Conservation (phyloP, 2,888 invertebrate genomes). For the Netelia virgata region DNA sequence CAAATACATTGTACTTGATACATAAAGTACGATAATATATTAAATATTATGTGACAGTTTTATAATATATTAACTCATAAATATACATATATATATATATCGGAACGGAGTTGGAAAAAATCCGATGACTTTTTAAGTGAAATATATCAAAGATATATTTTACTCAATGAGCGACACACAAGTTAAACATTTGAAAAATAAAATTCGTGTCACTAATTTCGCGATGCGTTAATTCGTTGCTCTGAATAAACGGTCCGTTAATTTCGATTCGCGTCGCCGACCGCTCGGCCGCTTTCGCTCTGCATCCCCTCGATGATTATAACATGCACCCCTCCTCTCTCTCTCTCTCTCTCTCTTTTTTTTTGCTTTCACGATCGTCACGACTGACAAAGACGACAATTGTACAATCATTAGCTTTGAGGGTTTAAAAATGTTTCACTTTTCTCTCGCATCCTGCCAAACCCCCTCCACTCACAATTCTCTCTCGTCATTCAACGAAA, state of each 20-base stretch:
- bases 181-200: background rate
- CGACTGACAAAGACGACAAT: background rate
- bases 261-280: constrained; percentile 56
- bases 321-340: constrained; percentile 31
- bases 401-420: background rate
- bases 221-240: constrained; percentile 54
- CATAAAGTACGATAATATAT: too few relatives aligned
- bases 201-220: constrained; percentile 24
- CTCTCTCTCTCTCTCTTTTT: background rate
- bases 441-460: background rate
- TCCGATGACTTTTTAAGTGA: too few relatives aligned
- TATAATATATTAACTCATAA: too few relatives aligned
- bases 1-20: too few relatives aligned
- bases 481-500: constrained; percentile 35
- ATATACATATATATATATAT: too few relatives aligned
- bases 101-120: too few relatives aligned
- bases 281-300: constrained; percentile 50
- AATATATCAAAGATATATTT: too few relatives aligned
- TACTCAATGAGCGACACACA: background rate
- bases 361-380: background rate
- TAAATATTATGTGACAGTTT: too few relatives aligned
- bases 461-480: background rate
- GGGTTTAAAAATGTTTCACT: background rate
- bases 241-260: constrained; percentile 54
- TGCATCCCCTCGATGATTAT: constrained; percentile 53